phyloP scores from a whole-genome alignment of 1,140 invertebrate genomes.

The Polyergus mexicanus region DNA sequence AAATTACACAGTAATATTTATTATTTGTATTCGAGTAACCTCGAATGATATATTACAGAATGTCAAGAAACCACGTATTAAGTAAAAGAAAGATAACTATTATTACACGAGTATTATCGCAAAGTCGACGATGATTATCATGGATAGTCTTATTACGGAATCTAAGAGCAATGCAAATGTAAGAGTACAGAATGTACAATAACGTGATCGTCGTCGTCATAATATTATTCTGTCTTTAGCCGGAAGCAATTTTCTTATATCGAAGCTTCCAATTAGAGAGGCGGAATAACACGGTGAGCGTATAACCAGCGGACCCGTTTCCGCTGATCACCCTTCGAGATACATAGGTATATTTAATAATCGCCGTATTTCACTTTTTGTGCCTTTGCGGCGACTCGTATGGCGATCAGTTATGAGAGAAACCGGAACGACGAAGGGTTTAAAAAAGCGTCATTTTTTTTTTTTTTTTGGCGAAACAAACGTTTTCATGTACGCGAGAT shows the following conservation, averaged over 20 bases:
- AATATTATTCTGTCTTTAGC: not conserved
- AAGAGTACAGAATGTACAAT: not conserved
- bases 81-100: not conserved
- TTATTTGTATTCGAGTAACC: slow-evolving; percentile 5
- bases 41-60: not conserved
- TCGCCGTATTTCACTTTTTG: slow-evolving; percentile 64
- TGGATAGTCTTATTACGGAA: slow-evolving; percentile 10
- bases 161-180: not conserved
- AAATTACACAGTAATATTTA: not conserved
- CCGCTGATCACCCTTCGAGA: slow-evolving; percentile 58
- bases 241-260: slow-evolving; percentile 34
- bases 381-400: slow-evolving; percentile 65
- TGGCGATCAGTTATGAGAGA: slow-evolving; percentile 63
- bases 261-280: slow-evolving; percentile 16
- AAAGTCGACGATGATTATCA: slow-evolving; percentile 1
- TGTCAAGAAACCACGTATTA: not conserved
- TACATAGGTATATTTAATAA: slow-evolving; percentile 72
- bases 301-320: slow-evolving; percentile 60
- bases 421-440: slow-evolving; percentile 61
- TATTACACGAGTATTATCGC: slow-evolving; percentile 11
- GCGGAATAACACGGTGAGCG: slow-evolving; percentile 36
- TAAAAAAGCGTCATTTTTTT: slow-evolving; percentile 24
- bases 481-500: not conserved
- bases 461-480: slow-evolving; percentile 40
- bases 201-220: not conserved